These are phyloP conservation scores for Habroteleia sp. DNA, from an alignment of 2,888 invertebrate genomes.

Conservation along the genomic window DNA sequence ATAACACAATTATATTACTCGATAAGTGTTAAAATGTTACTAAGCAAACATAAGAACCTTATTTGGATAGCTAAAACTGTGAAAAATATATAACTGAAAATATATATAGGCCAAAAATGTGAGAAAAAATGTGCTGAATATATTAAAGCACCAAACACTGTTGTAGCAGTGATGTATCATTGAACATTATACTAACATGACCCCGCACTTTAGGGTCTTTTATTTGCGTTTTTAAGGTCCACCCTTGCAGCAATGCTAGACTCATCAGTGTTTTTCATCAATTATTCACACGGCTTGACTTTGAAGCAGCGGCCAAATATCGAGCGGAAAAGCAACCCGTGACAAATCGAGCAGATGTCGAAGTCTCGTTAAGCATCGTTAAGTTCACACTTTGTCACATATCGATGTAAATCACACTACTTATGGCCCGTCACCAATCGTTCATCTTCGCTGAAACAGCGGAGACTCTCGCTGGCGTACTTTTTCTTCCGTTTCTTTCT, in stretches of 20 bases:
- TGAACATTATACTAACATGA: conserved; percentile 56
- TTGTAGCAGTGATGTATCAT: conserved; percentile 44
- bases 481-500: conserved; percentile 25
- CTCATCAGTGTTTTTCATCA: conserved; percentile 79
- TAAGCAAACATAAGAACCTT: no score
- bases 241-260: conserved; percentile 71
- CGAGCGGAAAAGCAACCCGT: conserved; percentile 71
- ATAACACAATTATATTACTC: no score
- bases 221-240: conserved; percentile 50
- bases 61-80: no score
- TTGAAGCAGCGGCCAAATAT: conserved; percentile 70
- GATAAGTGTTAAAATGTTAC: no score
- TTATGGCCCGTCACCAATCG: conserved; percentile 64
- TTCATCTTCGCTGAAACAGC: conserved; percentile 53
- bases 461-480: conserved; percentile 19
- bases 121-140: not conserved
- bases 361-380: conserved; percentile 74
- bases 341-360: conserved; percentile 79
- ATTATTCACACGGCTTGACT: conserved; percentile 77
- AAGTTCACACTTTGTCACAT: conserved; percentile 70
- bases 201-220: conserved; percentile 51
- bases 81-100: conserved; percentile 23
- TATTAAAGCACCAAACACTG: conserved; percentile 5
- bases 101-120: conserved; percentile 17
- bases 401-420: conserved; percentile 66